Base-by-base conservation (phyloP, 2,888 invertebrate species). In the Nephrotoma appendiculata region DNA sequence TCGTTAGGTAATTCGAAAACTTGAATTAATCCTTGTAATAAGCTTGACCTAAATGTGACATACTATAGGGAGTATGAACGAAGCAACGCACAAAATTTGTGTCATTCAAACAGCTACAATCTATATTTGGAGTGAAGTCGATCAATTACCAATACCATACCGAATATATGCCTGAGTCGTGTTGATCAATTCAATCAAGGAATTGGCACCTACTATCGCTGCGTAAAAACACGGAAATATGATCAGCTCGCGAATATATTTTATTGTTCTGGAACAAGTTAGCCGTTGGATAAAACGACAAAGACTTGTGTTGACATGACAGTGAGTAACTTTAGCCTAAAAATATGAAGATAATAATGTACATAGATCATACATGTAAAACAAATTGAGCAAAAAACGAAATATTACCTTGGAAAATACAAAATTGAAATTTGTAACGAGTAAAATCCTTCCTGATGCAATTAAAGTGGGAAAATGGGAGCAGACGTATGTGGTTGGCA, bases 381-480 rank as follows among this genome's bases (percentile, higher is more conserved):
- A 9, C 44, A 2, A 9, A 2, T n/a, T n/a, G n/a, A n/a, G 7
- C 9, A 84, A n/a, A n/a, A n/a, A n/a, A 45, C 85, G 19, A 86
- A 42, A 83, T n/a, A 52, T 31, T 57, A 57, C 41, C 86, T 87
- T 88, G 97, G 96, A 89, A 98, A 95, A 90, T 96, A 94, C 90
- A 95, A 95, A 84, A 99, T 93, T 89, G 99, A 94, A 85, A 95
- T 95, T 90, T 97, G 96, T 88, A 99, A 94, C 9, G 99, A 93
- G 89, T 96, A 95, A 91, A 99, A 99, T 6, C 99, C 99, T 91
- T 99, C 98, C 89, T 98, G 98, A 91, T 99, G 98, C 97, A 88
- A 99, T 96, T 89, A 99, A 93, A 91, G 99, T 98, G 99, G 99
- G 92, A 98, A 99, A 7, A 99, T 96, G 1, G 19, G 19, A 19